phyloP scores from a whole-genome alignment of 2,888 invertebrate species.

The Drosophila bunnanda region DNA sequence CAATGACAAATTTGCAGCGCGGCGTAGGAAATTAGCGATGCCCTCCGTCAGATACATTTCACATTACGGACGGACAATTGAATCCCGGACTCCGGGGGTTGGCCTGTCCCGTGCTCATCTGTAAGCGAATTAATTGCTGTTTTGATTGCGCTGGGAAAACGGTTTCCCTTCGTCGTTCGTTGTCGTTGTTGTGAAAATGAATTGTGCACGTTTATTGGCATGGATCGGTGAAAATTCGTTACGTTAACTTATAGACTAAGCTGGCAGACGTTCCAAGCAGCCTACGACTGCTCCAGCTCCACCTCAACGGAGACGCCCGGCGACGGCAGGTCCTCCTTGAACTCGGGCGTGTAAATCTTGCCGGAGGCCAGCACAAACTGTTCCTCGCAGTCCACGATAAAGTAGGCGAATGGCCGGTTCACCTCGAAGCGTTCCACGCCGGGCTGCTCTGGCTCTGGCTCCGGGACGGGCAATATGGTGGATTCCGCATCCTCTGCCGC shows the following conservation, averaged over 20 bases:
- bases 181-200: constrained; percentile 47
- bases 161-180: background rate
- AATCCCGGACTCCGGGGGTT: constrained; percentile 73
- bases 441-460: constrained; percentile 68
- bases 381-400: constrained; percentile 87
- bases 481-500: constrained; percentile 2
- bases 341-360: constrained; percentile 86
- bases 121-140: constrained; percentile 81
- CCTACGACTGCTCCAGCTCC: constrained; percentile 78
- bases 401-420: constrained; percentile 88
- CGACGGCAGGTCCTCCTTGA: constrained; percentile 69
- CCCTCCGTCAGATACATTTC: constrained; percentile 77
- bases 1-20: constrained; percentile 73
- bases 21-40: constrained; percentile 74
- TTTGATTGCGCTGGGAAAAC: constrained; percentile 79
- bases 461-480: constrained; percentile 56
- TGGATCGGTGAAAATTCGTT: constrained; percentile 77
- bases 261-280: background rate
- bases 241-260: constrained; percentile 64
- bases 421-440: constrained; percentile 85
- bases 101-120: constrained; percentile 35
- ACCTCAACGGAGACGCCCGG: constrained; percentile 67
- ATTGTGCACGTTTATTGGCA: constrained; percentile 58
- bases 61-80: constrained; percentile 80
- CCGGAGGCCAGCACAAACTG: constrained; percentile 87